A percentile compares a stretch with the other conserved stretches of the same genome.
These are phyloP conservation scores for Valencia hispanica DNA, from an alignment of 2,797 vertebrate genomes.

Conservation along the genomic window DNA sequence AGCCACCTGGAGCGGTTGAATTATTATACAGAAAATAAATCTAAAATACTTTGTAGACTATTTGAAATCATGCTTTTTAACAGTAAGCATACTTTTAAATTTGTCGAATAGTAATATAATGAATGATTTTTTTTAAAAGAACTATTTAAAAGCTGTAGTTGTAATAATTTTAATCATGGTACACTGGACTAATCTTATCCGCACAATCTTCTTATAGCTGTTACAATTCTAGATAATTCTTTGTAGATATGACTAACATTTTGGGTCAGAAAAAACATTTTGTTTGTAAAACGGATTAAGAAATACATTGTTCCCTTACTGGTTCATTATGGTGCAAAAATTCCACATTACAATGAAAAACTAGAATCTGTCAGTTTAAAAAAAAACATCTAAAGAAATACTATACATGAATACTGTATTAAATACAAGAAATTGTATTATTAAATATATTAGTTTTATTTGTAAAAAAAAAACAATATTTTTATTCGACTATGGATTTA, in stretches of 20 bases:
- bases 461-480: background rate
- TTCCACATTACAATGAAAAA: background rate
- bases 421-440: background rate
- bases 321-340: background rate
- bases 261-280: background rate
- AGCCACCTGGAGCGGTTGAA: background rate
- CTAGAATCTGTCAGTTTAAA: background rate
- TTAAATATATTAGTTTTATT: background rate
- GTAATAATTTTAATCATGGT: background rate
- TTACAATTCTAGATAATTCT: background rate
- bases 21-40: background rate
- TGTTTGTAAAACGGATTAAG: background rate
- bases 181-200: background rate
- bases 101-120: background rate
- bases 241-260: background rate
- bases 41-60: background rate
- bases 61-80: background rate
- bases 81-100: background rate
- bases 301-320: background rate
- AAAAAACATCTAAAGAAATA: background rate
- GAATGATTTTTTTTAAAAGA: too few species aligned
- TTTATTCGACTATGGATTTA: background rate
- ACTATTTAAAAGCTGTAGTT: background rate
- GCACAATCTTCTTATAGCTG: background rate
- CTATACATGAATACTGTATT: background rate